Conservation (phyloP, 1,140 invertebrate species). For the Lithobius niger region DNA sequence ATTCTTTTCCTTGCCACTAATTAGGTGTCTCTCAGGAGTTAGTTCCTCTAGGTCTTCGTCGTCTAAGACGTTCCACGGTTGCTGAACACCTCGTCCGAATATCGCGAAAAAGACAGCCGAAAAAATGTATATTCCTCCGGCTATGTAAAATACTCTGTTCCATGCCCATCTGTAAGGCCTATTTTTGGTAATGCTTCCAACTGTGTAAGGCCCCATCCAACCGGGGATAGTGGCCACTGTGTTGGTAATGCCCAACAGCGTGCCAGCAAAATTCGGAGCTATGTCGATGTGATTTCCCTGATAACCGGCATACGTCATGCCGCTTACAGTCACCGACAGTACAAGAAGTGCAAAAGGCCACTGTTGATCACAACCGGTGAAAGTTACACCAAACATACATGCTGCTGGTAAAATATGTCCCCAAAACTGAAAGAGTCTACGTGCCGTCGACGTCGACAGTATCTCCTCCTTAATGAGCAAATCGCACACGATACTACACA, state of each 20-base stretch:
- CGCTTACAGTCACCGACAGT: conserved; percentile 73
- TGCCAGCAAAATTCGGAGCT: conserved; percentile 63
- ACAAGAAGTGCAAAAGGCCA: conserved; percentile 50
- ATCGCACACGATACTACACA: too few relatives aligned
- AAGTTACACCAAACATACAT: conserved; percentile 12
- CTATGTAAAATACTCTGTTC: conserved; percentile 57
- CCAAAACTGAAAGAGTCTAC: too few relatives aligned
- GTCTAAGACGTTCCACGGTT: conserved; percentile 31
- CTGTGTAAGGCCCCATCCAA: conserved; percentile 64
- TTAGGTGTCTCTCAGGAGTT: too few relatives aligned
- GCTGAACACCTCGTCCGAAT: conserved; percentile 28
- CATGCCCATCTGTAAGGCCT: conserved; percentile 45
- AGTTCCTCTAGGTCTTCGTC: too few relatives aligned
- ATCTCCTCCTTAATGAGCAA: too few relatives aligned
- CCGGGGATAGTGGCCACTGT: conserved; percentile 76
- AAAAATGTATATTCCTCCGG: conserved; percentile 49
- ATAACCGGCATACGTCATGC: conserved; percentile 80
- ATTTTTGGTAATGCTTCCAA: conserved; percentile 57
- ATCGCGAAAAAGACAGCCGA: conserved; percentile 53
- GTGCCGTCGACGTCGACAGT: too few relatives aligned
- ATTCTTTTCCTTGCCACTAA: too few relatives aligned
- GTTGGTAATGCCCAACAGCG: conserved; percentile 72
- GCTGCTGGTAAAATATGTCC: not conserved
- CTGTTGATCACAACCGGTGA: not conserved
- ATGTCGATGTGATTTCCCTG: conserved; percentile 78